Evolutionary conservation across 2,797 vertebrate species (phyloP).

Genomic region (Neopelma chrysocephalum): DNA sequence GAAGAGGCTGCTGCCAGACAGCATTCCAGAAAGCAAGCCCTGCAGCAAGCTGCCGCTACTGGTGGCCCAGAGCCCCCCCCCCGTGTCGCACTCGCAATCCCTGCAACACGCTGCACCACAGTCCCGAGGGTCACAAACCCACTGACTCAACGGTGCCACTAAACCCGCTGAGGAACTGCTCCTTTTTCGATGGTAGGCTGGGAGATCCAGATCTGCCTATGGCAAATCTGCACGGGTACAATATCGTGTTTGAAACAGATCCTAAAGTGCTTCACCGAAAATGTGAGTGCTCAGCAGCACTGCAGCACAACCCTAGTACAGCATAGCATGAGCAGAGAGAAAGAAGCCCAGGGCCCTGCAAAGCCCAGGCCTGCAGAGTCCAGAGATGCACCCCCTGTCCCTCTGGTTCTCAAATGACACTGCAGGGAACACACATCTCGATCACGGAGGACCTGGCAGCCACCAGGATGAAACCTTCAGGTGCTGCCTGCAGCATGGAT

Average conservation of each 20-base stretch:
- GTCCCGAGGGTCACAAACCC: neutral
- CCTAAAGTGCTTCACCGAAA: neutral
- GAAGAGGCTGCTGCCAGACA: conserved; percentile 21
- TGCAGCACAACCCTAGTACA: neutral
- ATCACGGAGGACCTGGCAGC: neutral
- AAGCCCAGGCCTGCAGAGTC: neutral
- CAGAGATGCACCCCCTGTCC: neutral
- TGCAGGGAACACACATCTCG: neutral
- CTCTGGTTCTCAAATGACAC: neutral
- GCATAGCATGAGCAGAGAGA: neutral
- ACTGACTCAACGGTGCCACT: neutral
- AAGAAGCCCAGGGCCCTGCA: rapidly evolving
- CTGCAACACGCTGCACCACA: neutral
- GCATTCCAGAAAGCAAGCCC: conserved; percentile 19
- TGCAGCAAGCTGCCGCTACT: conserved; percentile 4
- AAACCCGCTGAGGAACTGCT: neutral
- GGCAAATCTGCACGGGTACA: rapidly evolving
- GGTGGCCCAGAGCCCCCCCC: neutral
- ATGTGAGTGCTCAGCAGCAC: neutral
- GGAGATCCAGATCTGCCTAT: neutral
- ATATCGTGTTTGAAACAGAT: neutral
- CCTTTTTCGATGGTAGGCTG: rapidly evolving
- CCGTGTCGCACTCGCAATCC: rapidly evolving
- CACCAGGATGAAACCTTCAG: neutral
- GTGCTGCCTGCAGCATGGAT: rapidly evolving